Base-by-base conservation (phyloP, 2,113 vertebrate genomes). In the rabbit (Oryctolagus cuniculus) region DNA sequence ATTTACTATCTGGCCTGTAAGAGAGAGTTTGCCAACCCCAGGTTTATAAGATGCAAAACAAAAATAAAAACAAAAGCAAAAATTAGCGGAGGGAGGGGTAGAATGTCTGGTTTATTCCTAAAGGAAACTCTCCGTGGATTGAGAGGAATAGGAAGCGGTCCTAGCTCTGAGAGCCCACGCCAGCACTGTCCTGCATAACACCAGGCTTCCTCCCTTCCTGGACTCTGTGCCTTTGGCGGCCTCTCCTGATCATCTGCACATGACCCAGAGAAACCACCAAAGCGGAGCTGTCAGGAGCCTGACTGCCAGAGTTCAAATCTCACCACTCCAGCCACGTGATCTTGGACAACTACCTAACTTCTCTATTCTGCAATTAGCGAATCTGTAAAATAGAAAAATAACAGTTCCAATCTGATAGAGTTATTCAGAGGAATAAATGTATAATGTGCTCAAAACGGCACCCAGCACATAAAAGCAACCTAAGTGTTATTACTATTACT, bases 331-430 rank as follows among this genome's bases (percentile, higher is more conserved):
- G 22, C 29, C 69, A 11, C 70, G 44, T 24, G 29, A 74, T n/a
- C 24, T 34, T 83, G 24, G 19, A 11, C 21, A 84, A 73, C 67
- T 38, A 70, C 67, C 49, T 86, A 86, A 86, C 44, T 31, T 89
- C 69, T 92, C 34, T 38, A 9, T 27, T 11, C 34, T 51, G 87
- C 51, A 74, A 69, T 82, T 44, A 83, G 31, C 49, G 44, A 49
- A 69, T 38, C 74, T 83, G 11, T 87, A 79, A 86, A 94, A 92
- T 58, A n/a, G 63, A 72, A 78, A 91, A 93, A 53, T 15, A 73
- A 19, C 19, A 75, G 13, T 24, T 63, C 29, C 34, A 87, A 69
- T 67, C 6, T 72, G 79, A 89, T 29, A 74, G 44, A 74, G 4
- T 55, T 69, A 25, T 1, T 53, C 1, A 34, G 29, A 92, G 63